Conservation (phyloP, 2,113 vertebrate species). For the Brachyistius frenatus region DNA sequence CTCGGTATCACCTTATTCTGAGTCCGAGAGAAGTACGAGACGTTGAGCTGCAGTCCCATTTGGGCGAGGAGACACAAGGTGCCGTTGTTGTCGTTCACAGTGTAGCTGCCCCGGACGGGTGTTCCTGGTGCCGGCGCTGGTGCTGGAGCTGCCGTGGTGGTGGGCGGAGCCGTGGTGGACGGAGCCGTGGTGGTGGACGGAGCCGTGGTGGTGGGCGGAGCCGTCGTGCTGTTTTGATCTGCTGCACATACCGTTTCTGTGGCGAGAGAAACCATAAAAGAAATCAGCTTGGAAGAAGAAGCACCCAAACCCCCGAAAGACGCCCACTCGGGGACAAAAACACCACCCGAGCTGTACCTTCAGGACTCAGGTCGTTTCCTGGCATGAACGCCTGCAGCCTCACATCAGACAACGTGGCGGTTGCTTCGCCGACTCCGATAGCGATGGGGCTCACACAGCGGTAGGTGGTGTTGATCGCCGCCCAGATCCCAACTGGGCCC, state of each 20-base stretch:
- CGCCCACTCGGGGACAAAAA: neutral
- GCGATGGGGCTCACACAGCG: conserved; percentile 80
- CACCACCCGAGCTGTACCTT: conserved; percentile 76
- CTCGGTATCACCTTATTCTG: conserved; percentile 77
- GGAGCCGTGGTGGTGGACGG: conserved; percentile 51
- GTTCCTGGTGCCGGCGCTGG: conserved; percentile 67
- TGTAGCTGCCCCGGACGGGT: conserved; percentile 84
- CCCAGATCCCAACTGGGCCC: conserved; percentile 79
- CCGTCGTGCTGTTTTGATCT: conserved; percentile 75
- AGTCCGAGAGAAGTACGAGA: conserved; percentile 82
- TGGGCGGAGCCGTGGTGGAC: conserved; percentile 45
- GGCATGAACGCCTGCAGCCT: conserved; percentile 90
- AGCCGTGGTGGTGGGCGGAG: conserved; percentile 52
- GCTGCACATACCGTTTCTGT: conserved; percentile 88
- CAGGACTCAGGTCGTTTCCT: conserved; percentile 82
- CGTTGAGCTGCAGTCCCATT: conserved; percentile 92
- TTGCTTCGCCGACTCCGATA: conserved; percentile 67
- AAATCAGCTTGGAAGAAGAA: neutral
- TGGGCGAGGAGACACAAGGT: conserved; percentile 88
- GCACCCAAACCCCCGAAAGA: neutral
- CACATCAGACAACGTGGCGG: conserved; percentile 81
- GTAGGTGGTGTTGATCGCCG: conserved; percentile 87
- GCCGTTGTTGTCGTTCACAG: conserved; percentile 79
- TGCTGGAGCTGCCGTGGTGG: conserved; percentile 53
- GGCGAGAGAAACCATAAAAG: neutral